Conservation (phyloP, 2,113 vertebrate genomes). For the Rhipidura dahli region DNA sequence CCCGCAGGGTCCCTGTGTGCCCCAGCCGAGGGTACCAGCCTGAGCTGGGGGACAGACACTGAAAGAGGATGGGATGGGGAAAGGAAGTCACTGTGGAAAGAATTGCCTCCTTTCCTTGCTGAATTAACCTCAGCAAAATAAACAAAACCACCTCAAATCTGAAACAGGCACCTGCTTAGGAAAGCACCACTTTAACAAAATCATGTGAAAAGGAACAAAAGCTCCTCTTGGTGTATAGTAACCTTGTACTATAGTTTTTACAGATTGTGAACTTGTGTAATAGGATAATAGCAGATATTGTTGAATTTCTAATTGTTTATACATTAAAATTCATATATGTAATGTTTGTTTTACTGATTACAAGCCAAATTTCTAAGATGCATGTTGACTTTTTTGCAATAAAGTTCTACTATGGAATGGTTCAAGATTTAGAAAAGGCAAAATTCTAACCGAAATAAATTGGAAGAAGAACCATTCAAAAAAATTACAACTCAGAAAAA, state of each 20-base stretch:
- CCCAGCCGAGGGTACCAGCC: not conserved
- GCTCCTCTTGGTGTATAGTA: conserved; percentile 79
- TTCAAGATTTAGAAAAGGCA: conserved; percentile 68
- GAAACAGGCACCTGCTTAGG: not conserved
- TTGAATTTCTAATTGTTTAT: conserved; percentile 99
- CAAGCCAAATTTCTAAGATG: conserved; percentile 97
- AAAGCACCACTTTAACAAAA: conserved; percentile 50
- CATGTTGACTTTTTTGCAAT: conserved; percentile 98
- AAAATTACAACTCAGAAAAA: conserved; percentile 80
- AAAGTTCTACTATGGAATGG: conserved; percentile 92
- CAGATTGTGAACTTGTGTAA: conserved; percentile 89
- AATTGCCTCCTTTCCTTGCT: not conserved
- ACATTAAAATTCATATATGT: conserved; percentile 98
- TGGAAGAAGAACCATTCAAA: conserved; percentile 84
- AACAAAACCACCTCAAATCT: not conserved
- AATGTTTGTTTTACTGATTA: conserved; percentile 98
- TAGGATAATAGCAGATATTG: conserved; percentile 88
- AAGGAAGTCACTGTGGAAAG: not conserved
- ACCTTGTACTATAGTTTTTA: conserved; percentile 89
- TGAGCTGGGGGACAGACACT: not conserved
- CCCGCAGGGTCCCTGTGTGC: not conserved
- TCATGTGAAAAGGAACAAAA: conserved; percentile 80
- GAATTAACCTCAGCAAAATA: not conserved
- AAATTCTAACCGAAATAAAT: conserved; percentile 73
- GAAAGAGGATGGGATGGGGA: not conserved